phyloP scores from a whole-genome alignment of 2,113 vertebrate species.

The Illadopsis cleaveri region DNA sequence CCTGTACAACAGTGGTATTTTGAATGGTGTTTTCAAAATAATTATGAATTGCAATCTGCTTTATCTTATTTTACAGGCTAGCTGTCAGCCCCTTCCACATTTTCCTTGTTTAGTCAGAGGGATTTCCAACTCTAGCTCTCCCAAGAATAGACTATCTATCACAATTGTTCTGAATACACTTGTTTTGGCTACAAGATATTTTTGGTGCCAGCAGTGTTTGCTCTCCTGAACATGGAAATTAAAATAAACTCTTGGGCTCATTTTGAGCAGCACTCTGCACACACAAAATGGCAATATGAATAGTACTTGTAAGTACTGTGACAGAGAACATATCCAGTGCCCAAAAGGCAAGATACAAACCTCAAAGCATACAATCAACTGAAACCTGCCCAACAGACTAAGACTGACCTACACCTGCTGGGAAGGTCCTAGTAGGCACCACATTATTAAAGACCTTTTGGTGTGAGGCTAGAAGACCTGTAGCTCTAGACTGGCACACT shows the following conservation, averaged over 20 bases:
- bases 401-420: neutral
- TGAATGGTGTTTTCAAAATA: too few relatives aligned
- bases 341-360: neutral
- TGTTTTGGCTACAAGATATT: neutral
- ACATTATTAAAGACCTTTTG: neutral
- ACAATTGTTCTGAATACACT: neutral
- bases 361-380: neutral
- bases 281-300: neutral
- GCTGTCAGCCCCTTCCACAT: neutral
- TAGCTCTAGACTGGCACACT: neutral
- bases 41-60: too few relatives aligned
- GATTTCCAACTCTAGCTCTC: neutral
- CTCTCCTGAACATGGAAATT: neutral
- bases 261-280: neutral
- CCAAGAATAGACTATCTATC: neutral
- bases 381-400: neutral
- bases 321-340: neutral
- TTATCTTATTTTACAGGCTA: too few relatives aligned
- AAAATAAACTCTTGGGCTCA: neutral
- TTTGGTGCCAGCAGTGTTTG: neutral
- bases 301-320: neutral
- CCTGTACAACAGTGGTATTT: too few relatives aligned
- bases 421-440: neutral
- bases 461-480: neutral
- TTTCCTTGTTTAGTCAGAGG: neutral